These are phyloP conservation scores for Chrysochloris asiatica DNA, from an alignment of 2,113 vertebrate species.

Conservation along the genomic window DNA sequence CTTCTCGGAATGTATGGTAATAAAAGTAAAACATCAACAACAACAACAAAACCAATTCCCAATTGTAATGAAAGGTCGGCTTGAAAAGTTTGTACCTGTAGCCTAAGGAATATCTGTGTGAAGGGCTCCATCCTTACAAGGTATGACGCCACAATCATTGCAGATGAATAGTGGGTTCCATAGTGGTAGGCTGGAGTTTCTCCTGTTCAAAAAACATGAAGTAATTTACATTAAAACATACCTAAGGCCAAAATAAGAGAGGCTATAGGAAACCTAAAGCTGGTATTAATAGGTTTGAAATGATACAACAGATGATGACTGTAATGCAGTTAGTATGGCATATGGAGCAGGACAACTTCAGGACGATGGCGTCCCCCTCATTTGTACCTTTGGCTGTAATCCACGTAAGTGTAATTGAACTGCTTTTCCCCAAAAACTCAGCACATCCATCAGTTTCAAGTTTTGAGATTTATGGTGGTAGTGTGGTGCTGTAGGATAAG, in stretches of 20 bases:
- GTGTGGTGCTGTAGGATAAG: no score
- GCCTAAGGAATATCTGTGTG: conserved; percentile 96
- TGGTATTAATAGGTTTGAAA: background rate
- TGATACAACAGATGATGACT: background rate
- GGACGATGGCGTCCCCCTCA: accelerated
- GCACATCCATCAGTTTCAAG: background rate
- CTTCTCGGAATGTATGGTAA: background rate
- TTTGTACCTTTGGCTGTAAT: background rate
- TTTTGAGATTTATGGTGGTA: background rate
- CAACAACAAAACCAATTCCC: background rate
- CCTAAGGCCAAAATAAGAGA: conserved; percentile 12
- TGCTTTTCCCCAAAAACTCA: background rate
- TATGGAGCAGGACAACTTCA: background rate
- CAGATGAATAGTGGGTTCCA: conserved; percentile 98
- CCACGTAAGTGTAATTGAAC: background rate
- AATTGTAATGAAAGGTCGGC: background rate
- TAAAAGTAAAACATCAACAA: background rate
- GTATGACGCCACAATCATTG: conserved; percentile 99
- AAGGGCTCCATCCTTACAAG: conserved; percentile 99
- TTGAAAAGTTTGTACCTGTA: conserved; percentile 88
- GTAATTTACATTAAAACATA: conserved; percentile 44
- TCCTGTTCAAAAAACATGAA: conserved; percentile 87
- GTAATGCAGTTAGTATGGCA: background rate
- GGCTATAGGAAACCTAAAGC: background rate
- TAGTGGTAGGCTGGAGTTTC: conserved; percentile 99